A percentile compares a stretch with the other conserved stretches of the same genome.
Conservation (phyloP, 1,140 invertebrate species). For the Drosophila micromelanica region DNA sequence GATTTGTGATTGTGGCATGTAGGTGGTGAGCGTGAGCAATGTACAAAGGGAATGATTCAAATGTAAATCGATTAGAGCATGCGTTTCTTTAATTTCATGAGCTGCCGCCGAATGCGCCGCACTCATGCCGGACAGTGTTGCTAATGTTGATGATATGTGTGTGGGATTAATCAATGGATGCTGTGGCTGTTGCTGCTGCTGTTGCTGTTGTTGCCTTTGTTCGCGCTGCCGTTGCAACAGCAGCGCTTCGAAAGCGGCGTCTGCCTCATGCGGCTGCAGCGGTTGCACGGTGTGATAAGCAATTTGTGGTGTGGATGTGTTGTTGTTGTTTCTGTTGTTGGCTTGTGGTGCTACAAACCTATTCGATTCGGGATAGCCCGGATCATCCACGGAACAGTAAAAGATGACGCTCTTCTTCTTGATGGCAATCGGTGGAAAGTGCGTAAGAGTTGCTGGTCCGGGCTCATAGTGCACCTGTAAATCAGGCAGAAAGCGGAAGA, state of each 20-base stretch:
- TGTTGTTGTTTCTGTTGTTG: slow-evolving; percentile 31
- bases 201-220: slow-evolving; percentile 42
- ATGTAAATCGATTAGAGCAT: slow-evolving; percentile 79
- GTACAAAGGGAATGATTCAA: slow-evolving; percentile 81
- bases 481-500: background rate
- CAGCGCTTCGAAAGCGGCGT: slow-evolving; percentile 74
- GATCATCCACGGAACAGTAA: slow-evolving; percentile 92
- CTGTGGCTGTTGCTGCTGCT: slow-evolving; percentile 25
- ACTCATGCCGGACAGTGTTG: slow-evolving; percentile 22
- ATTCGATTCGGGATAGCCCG: slow-evolving; percentile 90
- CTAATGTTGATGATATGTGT: slow-evolving; percentile 44
- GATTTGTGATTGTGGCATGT: slow-evolving; percentile 79
- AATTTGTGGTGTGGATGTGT: slow-evolving; percentile 46
- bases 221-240: slow-evolving; percentile 68
- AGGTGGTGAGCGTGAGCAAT: slow-evolving; percentile 79
- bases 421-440: slow-evolving; percentile 90
- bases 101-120: slow-evolving; percentile 17
- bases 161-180: slow-evolving; percentile 27
- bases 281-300: slow-evolving; percentile 75
- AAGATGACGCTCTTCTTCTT: slow-evolving; percentile 92
- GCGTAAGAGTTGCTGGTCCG: slow-evolving; percentile 89
- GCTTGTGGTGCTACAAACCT: slow-evolving; percentile 72
- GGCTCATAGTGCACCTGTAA: slow-evolving; percentile 87
- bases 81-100: slow-evolving; percentile 77
- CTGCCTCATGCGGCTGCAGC: slow-evolving; percentile 68